Conservation (phyloP, 2,888 invertebrate genomes). For the Drosophila parthenogenetica region DNA sequence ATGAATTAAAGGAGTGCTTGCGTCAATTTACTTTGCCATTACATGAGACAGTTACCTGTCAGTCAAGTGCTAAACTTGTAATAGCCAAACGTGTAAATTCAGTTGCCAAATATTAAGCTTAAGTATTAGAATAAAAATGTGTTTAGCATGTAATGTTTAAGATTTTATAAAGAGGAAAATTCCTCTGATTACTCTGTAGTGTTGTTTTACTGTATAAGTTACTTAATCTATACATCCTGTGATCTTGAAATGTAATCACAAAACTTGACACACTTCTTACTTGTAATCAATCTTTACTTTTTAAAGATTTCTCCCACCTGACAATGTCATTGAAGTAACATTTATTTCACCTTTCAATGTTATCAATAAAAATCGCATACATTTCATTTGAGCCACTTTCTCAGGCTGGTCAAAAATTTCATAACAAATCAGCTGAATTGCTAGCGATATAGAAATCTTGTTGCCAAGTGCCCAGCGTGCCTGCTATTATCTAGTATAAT, state of each 20-base stretch:
- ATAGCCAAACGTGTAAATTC: conserved; percentile 13
- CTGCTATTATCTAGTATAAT: conserved; percentile 18
- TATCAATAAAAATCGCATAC: conserved; percentile 21
- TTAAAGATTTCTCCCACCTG: conserved; percentile 11
- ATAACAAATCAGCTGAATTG: conserved; percentile 42
- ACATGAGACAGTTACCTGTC: not conserved
- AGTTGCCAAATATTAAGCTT: conserved; percentile 1
- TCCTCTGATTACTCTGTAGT: too few relatives aligned
- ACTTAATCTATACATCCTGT: not conserved
- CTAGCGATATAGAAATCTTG: conserved; percentile 45
- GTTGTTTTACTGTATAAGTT: too few relatives aligned
- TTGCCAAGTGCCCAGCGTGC: conserved; percentile 54
- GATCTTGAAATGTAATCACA: conserved; percentile 12
- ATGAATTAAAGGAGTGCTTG: conserved; percentile 19
- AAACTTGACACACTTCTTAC: conserved; percentile 24
- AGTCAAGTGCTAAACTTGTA: conserved; percentile 3
- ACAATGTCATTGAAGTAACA: conserved; percentile 15
- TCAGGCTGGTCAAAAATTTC: conserved; percentile 52
- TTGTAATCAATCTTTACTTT: conserved; percentile 19
- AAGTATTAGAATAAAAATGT: not conserved
- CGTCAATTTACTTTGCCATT: conserved; percentile 11
- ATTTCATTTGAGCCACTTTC: conserved; percentile 42
- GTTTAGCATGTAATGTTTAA: too few relatives aligned
- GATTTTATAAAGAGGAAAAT: too few relatives aligned
- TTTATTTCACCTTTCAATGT: conserved; percentile 26